Conservation (phyloP, 1,140 invertebrate genomes). For the Pteromalus puparum region DNA sequence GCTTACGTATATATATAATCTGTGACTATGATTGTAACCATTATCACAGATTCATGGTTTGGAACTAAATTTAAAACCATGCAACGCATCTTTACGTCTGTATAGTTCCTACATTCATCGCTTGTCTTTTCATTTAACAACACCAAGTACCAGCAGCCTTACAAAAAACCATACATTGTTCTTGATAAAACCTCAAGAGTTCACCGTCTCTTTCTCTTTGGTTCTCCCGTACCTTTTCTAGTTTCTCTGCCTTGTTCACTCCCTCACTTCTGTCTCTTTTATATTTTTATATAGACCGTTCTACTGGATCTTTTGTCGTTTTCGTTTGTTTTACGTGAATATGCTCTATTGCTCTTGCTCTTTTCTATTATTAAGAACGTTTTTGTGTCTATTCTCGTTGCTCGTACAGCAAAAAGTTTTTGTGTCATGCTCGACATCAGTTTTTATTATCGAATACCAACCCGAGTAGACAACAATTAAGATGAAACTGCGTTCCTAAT, state of each 20-base stretch:
- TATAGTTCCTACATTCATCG: background rate
- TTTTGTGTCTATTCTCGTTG: background rate
- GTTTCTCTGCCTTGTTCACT: background rate
- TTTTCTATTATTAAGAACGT: background rate
- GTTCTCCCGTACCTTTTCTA: background rate
- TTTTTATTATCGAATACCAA: too few relatives aligned
- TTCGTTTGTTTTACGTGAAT: background rate
- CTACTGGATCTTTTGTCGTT: background rate
- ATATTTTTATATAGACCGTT: background rate
- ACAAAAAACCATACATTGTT: constrained; percentile 27
- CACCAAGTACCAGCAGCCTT: background rate
- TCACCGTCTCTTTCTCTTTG: background rate
- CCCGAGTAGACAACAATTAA: too few relatives aligned
- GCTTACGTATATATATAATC: too few relatives aligned
- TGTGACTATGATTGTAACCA: too few relatives aligned
- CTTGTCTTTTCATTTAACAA: background rate
- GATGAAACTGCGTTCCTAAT: too few relatives aligned
- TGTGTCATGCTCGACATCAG: background rate
- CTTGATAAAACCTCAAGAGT: constrained; percentile 27
- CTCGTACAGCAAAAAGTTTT: background rate
- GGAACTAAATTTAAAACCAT: too few relatives aligned
- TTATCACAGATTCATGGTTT: too few relatives aligned
- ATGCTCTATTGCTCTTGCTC: background rate
- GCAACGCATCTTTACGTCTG: background rate
- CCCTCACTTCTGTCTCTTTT: background rate